These are phyloP conservation scores for Ochropacha duplaris DNA, from an alignment of 2,888 invertebrate genomes.

Conservation along the genomic window DNA sequence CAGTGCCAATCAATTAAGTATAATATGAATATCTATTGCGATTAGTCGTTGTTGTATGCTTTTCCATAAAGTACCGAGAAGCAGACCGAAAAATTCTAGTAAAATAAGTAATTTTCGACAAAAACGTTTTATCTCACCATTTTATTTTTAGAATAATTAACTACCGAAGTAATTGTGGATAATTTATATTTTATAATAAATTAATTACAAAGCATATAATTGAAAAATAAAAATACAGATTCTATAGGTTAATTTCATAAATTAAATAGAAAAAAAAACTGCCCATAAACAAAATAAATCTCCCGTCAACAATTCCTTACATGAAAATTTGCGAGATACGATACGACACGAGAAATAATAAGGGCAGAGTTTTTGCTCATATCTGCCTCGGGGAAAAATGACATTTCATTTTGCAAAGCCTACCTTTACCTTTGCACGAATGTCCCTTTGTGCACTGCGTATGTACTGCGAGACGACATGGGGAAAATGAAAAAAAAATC, in stretches of 20 bases:
- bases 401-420: background rate
- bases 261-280: background rate
- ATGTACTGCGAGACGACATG: background rate
- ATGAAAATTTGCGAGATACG: background rate
- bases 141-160: too few relatives aligned
- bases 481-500: background rate
- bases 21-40: too few relatives aligned
- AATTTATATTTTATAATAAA: too few relatives aligned
- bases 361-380: background rate
- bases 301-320: background rate
- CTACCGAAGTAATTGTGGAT: too few relatives aligned
- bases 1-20: too few relatives aligned
- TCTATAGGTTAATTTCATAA: background rate
- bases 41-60: too few relatives aligned
- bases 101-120: too few relatives aligned
- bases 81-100: too few relatives aligned
- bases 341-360: background rate
- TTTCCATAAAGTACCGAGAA: too few relatives aligned
- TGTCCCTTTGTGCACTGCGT: background rate
- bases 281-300: background rate
- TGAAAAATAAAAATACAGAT: too few relatives aligned
- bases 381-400: background rate
- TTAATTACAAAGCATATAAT: too few relatives aligned
- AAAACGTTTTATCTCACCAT: too few relatives aligned
- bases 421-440: background rate